phyloP scores from a whole-genome alignment of 2,113 vertebrate species.

The Apteryx mantelli region DNA sequence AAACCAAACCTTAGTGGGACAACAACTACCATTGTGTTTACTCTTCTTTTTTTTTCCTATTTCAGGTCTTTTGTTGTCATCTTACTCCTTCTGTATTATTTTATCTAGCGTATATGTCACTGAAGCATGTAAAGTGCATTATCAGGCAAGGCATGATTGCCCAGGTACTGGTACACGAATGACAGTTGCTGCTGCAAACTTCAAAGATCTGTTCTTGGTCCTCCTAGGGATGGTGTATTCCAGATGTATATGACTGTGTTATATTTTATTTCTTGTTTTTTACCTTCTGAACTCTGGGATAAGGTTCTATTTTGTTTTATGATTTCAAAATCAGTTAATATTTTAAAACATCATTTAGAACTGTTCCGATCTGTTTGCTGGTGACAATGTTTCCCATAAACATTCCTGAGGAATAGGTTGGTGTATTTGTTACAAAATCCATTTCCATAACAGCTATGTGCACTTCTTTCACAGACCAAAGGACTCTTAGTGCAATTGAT shows the following conservation, averaged over 20 bases:
- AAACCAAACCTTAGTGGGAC: background rate
- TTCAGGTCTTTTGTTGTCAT: background rate
- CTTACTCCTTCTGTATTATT: background rate
- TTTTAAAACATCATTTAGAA: background rate
- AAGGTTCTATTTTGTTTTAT: background rate
- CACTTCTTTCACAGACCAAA: background rate
- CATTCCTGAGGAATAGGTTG: background rate
- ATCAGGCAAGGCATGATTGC: background rate
- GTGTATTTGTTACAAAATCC: background rate
- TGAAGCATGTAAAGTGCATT: background rate
- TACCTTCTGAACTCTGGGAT: rapidly evolving
- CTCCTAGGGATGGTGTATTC: background rate
- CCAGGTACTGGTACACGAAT: background rate
- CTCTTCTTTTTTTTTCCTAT: too few relatives aligned
- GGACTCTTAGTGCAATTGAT: background rate
- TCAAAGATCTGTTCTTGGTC: background rate
- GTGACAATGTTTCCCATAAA: background rate
- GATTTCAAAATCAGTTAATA: background rate
- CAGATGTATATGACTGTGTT: rapidly evolving
- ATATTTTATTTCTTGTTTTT: background rate
- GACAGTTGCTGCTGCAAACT: background rate
- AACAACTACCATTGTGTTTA: background rate
- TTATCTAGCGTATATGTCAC: background rate
- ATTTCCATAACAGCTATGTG: rapidly evolving
- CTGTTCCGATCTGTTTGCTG: background rate